phyloP scores from a whole-genome alignment of 2,888 invertebrate species.

The Perizoma flavofasciatum region DNA sequence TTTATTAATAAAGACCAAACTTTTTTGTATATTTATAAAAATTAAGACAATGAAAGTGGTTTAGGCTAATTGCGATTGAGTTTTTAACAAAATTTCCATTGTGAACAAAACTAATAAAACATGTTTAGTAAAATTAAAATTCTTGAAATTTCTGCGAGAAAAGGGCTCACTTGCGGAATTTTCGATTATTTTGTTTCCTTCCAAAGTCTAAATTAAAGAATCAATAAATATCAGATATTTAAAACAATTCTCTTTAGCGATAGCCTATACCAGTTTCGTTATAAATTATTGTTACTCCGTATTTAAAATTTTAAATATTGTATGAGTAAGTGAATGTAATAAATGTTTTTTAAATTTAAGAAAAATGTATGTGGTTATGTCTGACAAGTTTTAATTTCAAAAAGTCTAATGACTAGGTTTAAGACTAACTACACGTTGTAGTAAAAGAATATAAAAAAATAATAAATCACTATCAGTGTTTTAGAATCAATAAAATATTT shows the following conservation, averaged over 20 bases:
- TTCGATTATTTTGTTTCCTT: constrained; percentile 60
- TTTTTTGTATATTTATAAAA: constrained; percentile 70
- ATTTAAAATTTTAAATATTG: constrained; percentile 55
- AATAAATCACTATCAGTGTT: constrained; percentile 59
- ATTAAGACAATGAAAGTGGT: constrained; percentile 52
- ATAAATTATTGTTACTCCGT: constrained; percentile 65
- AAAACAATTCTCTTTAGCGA: constrained; percentile 32
- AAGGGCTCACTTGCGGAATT: constrained; percentile 71
- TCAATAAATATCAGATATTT: constrained; percentile 19
- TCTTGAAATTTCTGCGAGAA: constrained; percentile 52
- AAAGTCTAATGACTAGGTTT: constrained; percentile 53
- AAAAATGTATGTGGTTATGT: constrained; percentile 51
- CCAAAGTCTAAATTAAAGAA: constrained; percentile 28
- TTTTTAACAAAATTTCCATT: constrained; percentile 28
- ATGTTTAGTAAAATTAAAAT: constrained; percentile 56
- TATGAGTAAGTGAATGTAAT: constrained; percentile 64
- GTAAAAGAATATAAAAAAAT: constrained; percentile 56
- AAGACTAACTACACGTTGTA: constrained; percentile 61
- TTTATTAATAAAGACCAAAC: constrained; percentile 62
- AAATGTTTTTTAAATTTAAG: constrained; percentile 61
- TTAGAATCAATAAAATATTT: constrained; percentile 50
- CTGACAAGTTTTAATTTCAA: constrained; percentile 51
- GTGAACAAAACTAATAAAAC: constrained; percentile 31
- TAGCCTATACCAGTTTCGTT: constrained; percentile 46
- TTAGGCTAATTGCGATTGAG: constrained; percentile 41